phyloP scores from a whole-genome alignment of 2,113 vertebrate genomes.

The Hippolais icterina region DNA sequence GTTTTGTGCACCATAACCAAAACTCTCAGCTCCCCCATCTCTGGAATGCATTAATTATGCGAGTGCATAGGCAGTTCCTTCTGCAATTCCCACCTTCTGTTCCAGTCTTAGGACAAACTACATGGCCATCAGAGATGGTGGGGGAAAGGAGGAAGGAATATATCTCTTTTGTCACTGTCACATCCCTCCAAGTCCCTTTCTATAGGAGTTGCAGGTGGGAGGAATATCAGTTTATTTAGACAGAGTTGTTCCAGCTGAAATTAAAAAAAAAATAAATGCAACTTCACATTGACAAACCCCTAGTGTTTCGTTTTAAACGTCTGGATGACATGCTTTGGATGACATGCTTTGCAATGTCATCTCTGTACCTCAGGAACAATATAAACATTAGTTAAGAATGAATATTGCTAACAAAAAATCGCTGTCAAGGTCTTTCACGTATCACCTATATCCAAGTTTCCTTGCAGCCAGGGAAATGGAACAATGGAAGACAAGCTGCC shows the following conservation, averaged over 20 bases:
- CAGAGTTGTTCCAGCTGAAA: background rate
- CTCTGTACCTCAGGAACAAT: background rate
- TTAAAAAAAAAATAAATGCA: background rate
- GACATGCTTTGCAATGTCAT: background rate
- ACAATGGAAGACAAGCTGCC: background rate
- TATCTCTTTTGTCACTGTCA: background rate
- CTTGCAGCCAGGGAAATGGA: background rate
- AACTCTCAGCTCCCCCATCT: background rate
- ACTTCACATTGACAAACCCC: background rate
- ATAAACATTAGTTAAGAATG: background rate
- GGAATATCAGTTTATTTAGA: background rate
- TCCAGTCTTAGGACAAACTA: background rate
- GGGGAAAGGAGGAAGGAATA: background rate
- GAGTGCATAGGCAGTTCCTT: too few relatives aligned
- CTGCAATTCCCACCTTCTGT: background rate
- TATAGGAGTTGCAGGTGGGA: background rate
- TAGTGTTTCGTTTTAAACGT: background rate
- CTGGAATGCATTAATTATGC: background rate
- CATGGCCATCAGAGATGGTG: background rate
- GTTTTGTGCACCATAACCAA: background rate
- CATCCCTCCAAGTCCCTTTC: background rate
- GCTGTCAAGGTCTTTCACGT: fast-evolving
- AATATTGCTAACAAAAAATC: fast-evolving
- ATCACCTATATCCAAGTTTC: background rate
- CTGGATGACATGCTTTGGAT: too few relatives aligned